Evolutionary conservation across 1,140 invertebrate genomes (phyloP).

Genomic region (Ips typographus): DNA sequence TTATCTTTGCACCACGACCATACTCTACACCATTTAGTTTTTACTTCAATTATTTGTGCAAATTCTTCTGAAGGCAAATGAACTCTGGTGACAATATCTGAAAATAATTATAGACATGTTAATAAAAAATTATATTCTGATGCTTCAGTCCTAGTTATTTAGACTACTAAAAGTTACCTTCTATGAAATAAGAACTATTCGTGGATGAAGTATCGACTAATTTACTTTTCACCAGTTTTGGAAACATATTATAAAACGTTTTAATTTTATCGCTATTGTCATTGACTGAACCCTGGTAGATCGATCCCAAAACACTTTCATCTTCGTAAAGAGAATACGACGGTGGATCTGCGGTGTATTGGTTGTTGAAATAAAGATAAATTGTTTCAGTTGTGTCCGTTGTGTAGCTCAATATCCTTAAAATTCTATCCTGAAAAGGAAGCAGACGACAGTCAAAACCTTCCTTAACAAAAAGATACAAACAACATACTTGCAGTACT

Average conservation of each 20-base stretch:
- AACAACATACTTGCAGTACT: conserved; percentile 2
- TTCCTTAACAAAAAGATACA: no score
- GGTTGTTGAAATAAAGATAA: conserved; percentile 24
- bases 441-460: no score
- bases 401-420: conserved; percentile 13
- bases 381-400: conserved; percentile 5
- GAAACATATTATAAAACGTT: conserved; percentile 22
- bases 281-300: neutral
- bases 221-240: conserved; percentile 15
- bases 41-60: conserved; percentile 5
- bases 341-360: conserved; percentile 20
- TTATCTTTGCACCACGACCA: no score
- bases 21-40: no score
- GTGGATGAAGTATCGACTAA: neutral
- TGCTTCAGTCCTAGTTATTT: no score
- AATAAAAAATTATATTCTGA: no score
- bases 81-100: conserved; percentile 25
- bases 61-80: conserved; percentile 27
- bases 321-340: conserved; percentile 22
- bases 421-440: conserved; percentile 19
- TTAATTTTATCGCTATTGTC: neutral
- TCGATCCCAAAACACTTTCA: conserved; percentile 1
- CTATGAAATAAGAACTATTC: conserved; percentile 1
- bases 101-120: conserved; percentile 1
- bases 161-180: conserved; percentile 6